Evolutionary conservation across 1,140 invertebrate species (phyloP), one percentile per base, ranked within the genome.

Genomic region (Laupala kohalensis): DNA sequence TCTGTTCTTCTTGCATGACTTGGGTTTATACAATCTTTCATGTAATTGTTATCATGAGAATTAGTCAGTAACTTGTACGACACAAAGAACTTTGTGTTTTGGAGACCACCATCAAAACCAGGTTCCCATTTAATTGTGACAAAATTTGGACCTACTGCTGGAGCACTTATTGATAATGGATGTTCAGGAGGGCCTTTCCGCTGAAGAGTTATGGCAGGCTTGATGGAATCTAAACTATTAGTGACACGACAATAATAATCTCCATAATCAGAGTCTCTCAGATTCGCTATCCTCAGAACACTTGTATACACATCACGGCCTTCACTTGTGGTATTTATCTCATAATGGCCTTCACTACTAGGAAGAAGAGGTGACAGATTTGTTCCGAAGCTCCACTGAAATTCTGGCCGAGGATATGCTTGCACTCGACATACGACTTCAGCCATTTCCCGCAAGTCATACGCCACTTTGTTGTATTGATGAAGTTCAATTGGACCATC

Each of bases 351-450:
- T 75, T 93, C 91, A 1, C 84, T 83, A 0, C 89, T 89, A 73
- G 88, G 88, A 72, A 90, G 86, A 12, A 92, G 79, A 0, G 89
- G 88, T 0, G 89, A 86, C 0, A 84, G 81, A 77, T 92, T 91
- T 0, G 86, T 87, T 6, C 87, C 89, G 74, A 88, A 94, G 74
- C 87, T 92, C 94, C 94, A 97, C 75, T 95, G 92, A 79, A 96
- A 96, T 77, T 93, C 91, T 0, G 94, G 93, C 77, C 92, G 90
- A 0, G 94, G 95, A 81, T 93, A 96, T 0, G 94, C 93, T 78
- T 95, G 92, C 3, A 96, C 92, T 77, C 90, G 88, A 79, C 95
- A 97, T 3, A 90, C 85, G 12, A 97, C 89, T 78, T 92, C 88
- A 0, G 93, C 94, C 0, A 86, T 91, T 78, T 96, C 93, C 13